A percentile compares a stretch with the other conserved stretches of the same genome.
Evolutionary conservation across 2,888 invertebrate genomes (phyloP).

Genomic region (Drosophila koepferae): DNA sequence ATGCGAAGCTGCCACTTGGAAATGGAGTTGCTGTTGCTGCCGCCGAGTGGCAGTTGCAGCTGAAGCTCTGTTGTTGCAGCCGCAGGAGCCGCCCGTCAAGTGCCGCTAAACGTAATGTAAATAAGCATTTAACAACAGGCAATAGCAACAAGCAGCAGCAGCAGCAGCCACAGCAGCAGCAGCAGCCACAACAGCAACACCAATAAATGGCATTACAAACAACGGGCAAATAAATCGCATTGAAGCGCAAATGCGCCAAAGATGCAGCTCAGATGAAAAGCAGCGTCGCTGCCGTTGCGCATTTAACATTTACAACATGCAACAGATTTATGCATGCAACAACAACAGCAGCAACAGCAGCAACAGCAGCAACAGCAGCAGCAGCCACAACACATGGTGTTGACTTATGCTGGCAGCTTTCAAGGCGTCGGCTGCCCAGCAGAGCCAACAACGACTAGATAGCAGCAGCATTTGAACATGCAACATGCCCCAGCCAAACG

Average conservation of each 20-base stretch:
- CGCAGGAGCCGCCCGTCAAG: slow-evolving; percentile 56
- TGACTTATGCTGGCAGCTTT: slow-evolving; percentile 72
- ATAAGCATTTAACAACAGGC: slow-evolving; percentile 79
- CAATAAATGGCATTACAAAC: slow-evolving; percentile 81
- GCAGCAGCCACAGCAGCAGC: slow-evolving; percentile 26
- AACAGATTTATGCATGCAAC: slow-evolving; percentile 80
- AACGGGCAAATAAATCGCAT: slow-evolving; percentile 80
- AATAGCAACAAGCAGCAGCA: slow-evolving; percentile 43
- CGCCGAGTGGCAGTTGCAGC: slow-evolving; percentile 16
- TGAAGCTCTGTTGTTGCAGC: slow-evolving; percentile 30
- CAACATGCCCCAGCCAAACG: slow-evolving; percentile 23
- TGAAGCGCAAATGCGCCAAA: slow-evolving; percentile 78
- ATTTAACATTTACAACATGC: slow-evolving; percentile 81
- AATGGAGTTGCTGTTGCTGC: slow-evolving; percentile 32
- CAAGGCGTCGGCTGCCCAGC: slow-evolving; percentile 57
- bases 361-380: slow-evolving; percentile 9
- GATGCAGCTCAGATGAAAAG: slow-evolving; percentile 65
- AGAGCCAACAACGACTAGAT: slow-evolving; percentile 13
- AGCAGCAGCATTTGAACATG: slow-evolving; percentile 64
- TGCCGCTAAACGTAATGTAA: slow-evolving; percentile 83
- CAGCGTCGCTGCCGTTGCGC: slow-evolving; percentile 54
- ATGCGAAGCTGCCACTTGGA: slow-evolving; percentile 54
- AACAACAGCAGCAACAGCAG: slow-evolving; percentile 29
- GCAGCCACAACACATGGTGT: slow-evolving; percentile 61
- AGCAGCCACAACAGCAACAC: slow-evolving; percentile 44